These are phyloP conservation scores for Conchocele bisecta DNA, from an alignment of 2,888 invertebrate species.

Conservation along the genomic window DNA sequence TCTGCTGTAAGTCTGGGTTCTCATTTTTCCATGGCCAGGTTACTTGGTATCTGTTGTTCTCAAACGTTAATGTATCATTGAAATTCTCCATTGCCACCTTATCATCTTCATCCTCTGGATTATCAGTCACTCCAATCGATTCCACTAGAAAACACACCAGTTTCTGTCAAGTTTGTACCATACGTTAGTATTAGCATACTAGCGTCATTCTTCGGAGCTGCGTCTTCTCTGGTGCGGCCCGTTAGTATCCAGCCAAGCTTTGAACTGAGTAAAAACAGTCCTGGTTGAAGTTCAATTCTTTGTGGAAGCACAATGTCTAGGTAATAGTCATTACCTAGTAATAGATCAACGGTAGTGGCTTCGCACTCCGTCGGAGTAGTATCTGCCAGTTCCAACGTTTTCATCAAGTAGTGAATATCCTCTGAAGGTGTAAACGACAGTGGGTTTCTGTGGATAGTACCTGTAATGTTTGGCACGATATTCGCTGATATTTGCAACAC, in stretches of 20 bases:
- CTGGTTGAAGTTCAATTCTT: background rate
- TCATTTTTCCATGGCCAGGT: constrained; percentile 26
- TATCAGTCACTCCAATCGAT: constrained; percentile 23
- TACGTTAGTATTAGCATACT: constrained; percentile 5
- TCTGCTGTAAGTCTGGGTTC: constrained; percentile 8
- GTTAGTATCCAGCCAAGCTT: constrained; percentile 11
- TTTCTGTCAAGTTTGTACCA: background rate
- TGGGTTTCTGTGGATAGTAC: constrained; percentile 5
- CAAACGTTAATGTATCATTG: constrained; percentile 17
- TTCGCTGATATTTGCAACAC: constrained; percentile 1
- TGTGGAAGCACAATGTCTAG: constrained; percentile 6
- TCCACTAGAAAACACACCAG: constrained; percentile 4
- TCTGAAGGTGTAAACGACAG: background rate
- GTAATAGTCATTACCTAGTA: constrained; percentile 15
- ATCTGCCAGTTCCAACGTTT: background rate
- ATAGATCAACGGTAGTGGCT: background rate
- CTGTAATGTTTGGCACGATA: constrained; percentile 17
- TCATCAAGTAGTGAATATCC: background rate
- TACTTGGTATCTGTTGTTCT: constrained; percentile 10
- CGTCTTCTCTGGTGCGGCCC: background rate
- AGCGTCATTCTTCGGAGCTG: background rate
- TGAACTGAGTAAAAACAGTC: constrained; percentile 6
- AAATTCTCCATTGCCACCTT: constrained; percentile 20
- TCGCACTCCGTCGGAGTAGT: background rate
- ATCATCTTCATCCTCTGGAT: background rate